phyloP scores from a whole-genome alignment of 2,888 invertebrate genomes.

The Sialis lutaria region DNA sequence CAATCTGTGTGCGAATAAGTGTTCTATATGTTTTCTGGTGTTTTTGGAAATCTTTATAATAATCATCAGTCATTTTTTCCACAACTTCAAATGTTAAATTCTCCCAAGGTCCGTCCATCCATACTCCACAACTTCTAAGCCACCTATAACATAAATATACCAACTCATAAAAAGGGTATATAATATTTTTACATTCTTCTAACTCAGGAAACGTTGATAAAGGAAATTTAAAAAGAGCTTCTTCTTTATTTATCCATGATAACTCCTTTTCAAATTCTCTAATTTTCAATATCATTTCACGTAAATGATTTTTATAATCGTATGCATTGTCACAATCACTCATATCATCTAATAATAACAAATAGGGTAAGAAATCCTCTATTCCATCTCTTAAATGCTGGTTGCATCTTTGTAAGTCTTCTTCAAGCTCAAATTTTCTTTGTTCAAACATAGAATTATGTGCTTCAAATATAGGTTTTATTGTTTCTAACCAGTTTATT shows the following conservation, averaged over 20 bases:
- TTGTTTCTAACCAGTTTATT: slow-evolving; percentile 66
- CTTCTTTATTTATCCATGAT: slow-evolving; percentile 80
- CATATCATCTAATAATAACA: slow-evolving; percentile 70
- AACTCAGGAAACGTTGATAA: slow-evolving; percentile 58
- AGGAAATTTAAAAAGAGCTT: slow-evolving; percentile 69
- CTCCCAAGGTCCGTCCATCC: slow-evolving; percentile 87
- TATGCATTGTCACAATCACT: slow-evolving; percentile 58
- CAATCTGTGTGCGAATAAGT: slow-evolving; percentile 58
- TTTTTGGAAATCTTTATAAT: slow-evolving; percentile 60
- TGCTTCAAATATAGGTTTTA: slow-evolving; percentile 64
- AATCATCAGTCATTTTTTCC: slow-evolving; percentile 65
- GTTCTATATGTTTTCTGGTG: slow-evolving; percentile 60
- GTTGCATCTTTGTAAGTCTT: slow-evolving; percentile 49
- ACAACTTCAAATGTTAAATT: slow-evolving; percentile 62
- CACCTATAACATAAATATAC: slow-evolving; percentile 55
- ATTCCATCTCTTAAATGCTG: slow-evolving; percentile 53
- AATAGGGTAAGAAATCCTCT: slow-evolving; percentile 50
- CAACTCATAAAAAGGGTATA: slow-evolving; percentile 51
- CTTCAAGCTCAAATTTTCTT: slow-evolving; percentile 72
- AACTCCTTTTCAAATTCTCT: slow-evolving; percentile 59
- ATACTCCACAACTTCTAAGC: slow-evolving; percentile 66
- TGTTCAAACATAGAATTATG: slow-evolving; percentile 67
- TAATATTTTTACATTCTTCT: slow-evolving; percentile 54
- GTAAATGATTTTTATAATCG: slow-evolving; percentile 62
- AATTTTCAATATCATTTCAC: slow-evolving; percentile 57